A percentile compares a stretch with the other conserved stretches of the same genome.
These are phyloP conservation scores for Dinocampus coccinellae DNA, from an alignment of 2,888 invertebrate genomes.

Conservation along the genomic window DNA sequence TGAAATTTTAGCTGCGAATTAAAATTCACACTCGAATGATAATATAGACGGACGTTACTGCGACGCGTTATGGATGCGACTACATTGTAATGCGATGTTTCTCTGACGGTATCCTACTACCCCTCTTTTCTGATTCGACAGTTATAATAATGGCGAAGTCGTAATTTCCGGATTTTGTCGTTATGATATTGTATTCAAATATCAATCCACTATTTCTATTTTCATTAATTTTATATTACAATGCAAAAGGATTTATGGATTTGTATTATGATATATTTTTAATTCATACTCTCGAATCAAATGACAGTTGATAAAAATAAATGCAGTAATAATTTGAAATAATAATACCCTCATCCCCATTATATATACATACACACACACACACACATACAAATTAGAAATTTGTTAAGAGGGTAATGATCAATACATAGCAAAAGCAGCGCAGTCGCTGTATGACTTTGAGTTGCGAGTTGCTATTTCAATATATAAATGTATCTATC, in stretches of 20 bases:
- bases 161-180: constrained; percentile 28
- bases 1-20: background rate
- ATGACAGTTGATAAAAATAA: background rate
- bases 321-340: constrained; percentile 34
- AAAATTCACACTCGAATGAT: background rate
- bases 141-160: constrained; percentile 34
- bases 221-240: background rate
- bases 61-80: constrained; percentile 38
- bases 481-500: constrained; percentile 5
- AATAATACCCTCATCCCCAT: too few species aligned
- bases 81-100: constrained; percentile 37
- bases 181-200: background rate
- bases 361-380: too few species aligned
- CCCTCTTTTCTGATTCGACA: constrained; percentile 38
- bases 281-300: background rate
- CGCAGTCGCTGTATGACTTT: constrained; percentile 64
- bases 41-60: constrained; percentile 29
- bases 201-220: background rate
- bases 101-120: constrained; percentile 25
- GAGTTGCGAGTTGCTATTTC: constrained; percentile 31
- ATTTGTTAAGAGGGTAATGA: constrained; percentile 68
- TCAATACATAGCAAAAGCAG: constrained; percentile 64
- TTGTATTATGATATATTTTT: background rate
- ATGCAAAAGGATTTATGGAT: background rate
- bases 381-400: constrained; percentile 65